A percentile compares a stretch with the other conserved stretches of the same genome.
Conservation (phyloP, 2,888 invertebrate species). For the Harpalus rubripes region DNA sequence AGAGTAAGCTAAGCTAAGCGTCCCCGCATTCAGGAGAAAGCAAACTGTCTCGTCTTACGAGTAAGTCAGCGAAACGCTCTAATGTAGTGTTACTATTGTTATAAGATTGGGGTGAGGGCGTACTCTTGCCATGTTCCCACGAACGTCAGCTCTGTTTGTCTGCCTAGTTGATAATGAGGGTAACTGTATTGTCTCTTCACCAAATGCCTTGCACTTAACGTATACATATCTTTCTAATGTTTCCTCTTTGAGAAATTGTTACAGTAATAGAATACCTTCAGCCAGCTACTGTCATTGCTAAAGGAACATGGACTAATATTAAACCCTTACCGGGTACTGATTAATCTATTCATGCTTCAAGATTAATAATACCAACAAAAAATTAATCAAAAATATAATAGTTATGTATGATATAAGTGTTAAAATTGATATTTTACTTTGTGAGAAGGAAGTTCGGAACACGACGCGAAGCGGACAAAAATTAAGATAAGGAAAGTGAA, state of each 20-base stretch:
- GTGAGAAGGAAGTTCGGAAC: too few species aligned
- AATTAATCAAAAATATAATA: too few species aligned
- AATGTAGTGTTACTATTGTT: slow-evolving; percentile 36
- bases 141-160: slow-evolving; percentile 29
- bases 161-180: slow-evolving; percentile 41
- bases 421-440: too few species aligned
- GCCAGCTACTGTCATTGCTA: neutral
- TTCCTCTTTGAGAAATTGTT: slow-evolving; percentile 30
- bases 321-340: too few species aligned
- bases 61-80: slow-evolving; percentile 30
- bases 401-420: too few species aligned
- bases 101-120: slow-evolving; percentile 1
- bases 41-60: slow-evolving; percentile 13
- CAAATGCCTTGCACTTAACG: slow-evolving; percentile 23
- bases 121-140: neutral
- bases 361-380: too few species aligned
- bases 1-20: neutral
- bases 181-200: slow-evolving; percentile 27
- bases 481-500: too few species aligned
- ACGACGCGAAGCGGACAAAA: too few species aligned
- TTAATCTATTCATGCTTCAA: too few species aligned
- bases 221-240: slow-evolving; percentile 41
- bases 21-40: slow-evolving; percentile 3
- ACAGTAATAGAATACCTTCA: neutral
- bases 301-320: neutral